Base-by-base conservation (phyloP, 2,113 vertebrate genomes). In the Megaleporinus macrocephalus region DNA sequence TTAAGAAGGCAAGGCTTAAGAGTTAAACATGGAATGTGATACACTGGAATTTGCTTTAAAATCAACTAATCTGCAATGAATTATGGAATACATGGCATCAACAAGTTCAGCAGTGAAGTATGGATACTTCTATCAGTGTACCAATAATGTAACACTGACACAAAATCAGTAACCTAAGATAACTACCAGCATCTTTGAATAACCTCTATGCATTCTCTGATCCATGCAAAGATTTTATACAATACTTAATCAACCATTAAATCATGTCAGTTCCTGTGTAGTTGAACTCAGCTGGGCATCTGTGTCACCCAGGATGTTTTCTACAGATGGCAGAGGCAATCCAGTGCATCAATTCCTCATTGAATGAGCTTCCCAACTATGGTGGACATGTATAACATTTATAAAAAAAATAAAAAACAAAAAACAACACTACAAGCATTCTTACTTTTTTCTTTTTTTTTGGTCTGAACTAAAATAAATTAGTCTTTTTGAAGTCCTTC, bases 401-500 rank as follows among this genome's bases (percentile, higher is more conserved):
- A 82, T 24, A 41, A 84, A 13, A 49, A 11, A n/a, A n/a, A n/a
- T n/a, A n/a, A n/a, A n/a, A n/a, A 44, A 5, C 41, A 49, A 49
- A 49, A 49, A 49, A 3, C 36, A 5, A 10, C 16, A 78, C n/a
- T 49, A 51, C 36, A 44, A 62, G 44, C 59, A 62, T 76, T 68
- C 29, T 71, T 78, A 79, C 71, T 81, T 84, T 87, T 26, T 65
- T 26, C 79, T 78, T 86, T 72, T 83, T 93, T 95, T 94, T 95
- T 95, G 94, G 94, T 95, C 93, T 69, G 89, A 94, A 94, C 88
- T 89, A 85, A 93, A 92, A 89, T 86, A 89, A 87, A 73, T 75
- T 85, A 88, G 92, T 94, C 92, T 90, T 95, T 93, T 91, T 93
- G 91, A 94, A 93, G 91, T 93, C 92, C 91, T 92, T 91, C 90